phyloP scores from a whole-genome alignment of 2,113 vertebrate species.

The Coryphaenoides rupestris region DNA sequence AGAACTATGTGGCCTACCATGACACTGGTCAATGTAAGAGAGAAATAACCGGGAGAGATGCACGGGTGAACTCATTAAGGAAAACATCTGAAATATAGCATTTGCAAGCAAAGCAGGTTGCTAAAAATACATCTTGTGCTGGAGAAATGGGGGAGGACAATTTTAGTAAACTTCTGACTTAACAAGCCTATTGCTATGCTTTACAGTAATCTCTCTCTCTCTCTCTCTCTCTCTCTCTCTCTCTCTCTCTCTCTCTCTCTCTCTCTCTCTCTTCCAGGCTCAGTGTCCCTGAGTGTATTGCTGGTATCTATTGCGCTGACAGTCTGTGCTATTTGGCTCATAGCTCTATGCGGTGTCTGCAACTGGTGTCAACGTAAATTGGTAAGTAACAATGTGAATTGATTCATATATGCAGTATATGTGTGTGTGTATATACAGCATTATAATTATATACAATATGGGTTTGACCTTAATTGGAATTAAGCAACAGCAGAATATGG shows the following conservation, averaged over 20 bases:
- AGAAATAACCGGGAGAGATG: no score
- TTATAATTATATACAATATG: not conserved
- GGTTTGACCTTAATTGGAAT: not conserved
- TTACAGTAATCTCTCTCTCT: no score
- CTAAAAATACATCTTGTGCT: not conserved
- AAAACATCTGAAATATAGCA: not conserved
- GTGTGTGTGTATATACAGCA: not conserved
- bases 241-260: slow-evolving; percentile 34
- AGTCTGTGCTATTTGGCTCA: slow-evolving; percentile 90
- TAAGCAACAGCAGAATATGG: no score
- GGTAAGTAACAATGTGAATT: slow-evolving; percentile 75
- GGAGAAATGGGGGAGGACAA: not conserved
- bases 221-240: slow-evolving; percentile 7
- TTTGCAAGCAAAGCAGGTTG: not conserved
- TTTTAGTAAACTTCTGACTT: no score
- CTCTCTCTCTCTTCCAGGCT: slow-evolving; percentile 69
- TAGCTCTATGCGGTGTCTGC: slow-evolving; percentile 94
- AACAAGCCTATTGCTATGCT: no score
- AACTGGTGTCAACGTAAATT: slow-evolving; percentile 98
- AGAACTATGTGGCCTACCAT: no score
- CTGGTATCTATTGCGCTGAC: slow-evolving; percentile 92
- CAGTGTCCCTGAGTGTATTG: slow-evolving; percentile 87
- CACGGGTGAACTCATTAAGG: no score
- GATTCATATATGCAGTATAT: slow-evolving; percentile 2
- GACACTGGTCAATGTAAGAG: no score